Conservation (phyloP, 2,888 invertebrate genomes). For the Petrolisthes cinctipes region DNA sequence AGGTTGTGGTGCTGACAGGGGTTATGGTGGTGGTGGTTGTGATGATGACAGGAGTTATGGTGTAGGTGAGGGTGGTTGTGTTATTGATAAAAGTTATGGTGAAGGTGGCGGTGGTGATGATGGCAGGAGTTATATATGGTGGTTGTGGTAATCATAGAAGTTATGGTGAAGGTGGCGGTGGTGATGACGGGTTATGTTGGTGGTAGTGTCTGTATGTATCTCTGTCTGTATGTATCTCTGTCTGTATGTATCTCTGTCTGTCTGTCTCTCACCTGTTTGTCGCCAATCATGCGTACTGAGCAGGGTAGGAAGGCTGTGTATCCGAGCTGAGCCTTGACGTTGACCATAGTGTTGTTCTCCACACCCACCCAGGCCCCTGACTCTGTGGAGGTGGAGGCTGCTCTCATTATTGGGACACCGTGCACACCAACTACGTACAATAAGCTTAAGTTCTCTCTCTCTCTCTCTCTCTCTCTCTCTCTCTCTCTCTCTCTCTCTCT, state of each 20-base stretch:
- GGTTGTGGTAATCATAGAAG: too few relatives aligned
- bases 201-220: too few relatives aligned
- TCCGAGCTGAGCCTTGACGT: conserved; percentile 82
- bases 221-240: too few relatives aligned
- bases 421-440: too few relatives aligned
- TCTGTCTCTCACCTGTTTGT: conserved; percentile 10
- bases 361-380: conserved; percentile 57
- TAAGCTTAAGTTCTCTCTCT: too few relatives aligned
- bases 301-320: conserved; percentile 85
- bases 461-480: too few relatives aligned
- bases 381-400: conserved; percentile 47
- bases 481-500: too few relatives aligned
- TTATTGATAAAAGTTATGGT: not conserved
- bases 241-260: too few relatives aligned
- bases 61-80: too few relatives aligned
- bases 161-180: not conserved
- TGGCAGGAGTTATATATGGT: too few relatives aligned
- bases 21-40: too few relatives aligned
- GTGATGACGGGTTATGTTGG: not conserved
- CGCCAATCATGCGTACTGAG: conserved; percentile 68
- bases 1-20: not conserved
- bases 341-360: conserved; percentile 82
- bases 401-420: conserved; percentile 24
- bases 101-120: not conserved
- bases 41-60: too few relatives aligned